phyloP scores from a whole-genome alignment of 2,113 vertebrate species.

The Galeopterus variegatus region DNA sequence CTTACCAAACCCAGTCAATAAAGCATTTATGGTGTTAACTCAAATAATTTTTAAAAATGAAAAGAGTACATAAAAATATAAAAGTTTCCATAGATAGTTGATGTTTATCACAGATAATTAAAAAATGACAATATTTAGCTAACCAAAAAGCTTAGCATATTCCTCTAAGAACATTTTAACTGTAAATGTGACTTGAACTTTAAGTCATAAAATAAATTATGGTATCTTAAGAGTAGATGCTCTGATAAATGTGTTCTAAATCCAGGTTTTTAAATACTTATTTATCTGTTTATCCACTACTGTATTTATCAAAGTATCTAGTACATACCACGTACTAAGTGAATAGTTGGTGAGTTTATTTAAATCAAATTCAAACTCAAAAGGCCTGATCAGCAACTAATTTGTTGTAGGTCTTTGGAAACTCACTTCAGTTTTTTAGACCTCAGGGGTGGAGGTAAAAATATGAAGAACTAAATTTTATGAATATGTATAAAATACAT shows the following conservation, averaged over 20 bases:
- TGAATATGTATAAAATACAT: background rate
- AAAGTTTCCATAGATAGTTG: background rate
- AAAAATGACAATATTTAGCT: background rate
- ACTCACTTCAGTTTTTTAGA: background rate
- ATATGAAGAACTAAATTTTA: background rate
- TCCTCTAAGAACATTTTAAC: background rate
- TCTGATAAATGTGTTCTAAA: background rate
- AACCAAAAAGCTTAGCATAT: background rate
- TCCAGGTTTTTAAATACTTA: background rate
- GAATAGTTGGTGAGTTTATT: background rate
- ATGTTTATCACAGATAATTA: background rate
- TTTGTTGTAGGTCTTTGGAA: background rate
- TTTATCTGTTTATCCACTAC: background rate
- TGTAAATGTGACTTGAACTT: background rate
- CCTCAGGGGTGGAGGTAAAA: background rate
- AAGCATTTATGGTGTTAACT: background rate
- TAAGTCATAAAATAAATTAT: constrained; percentile 17
- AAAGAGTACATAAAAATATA: background rate
- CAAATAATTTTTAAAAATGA: background rate
- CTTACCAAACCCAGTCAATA: background rate
- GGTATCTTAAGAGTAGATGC: background rate
- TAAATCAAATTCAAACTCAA: background rate
- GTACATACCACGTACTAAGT: background rate
- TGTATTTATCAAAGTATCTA: background rate
- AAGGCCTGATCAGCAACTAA: background rate